Conservation (phyloP, 1,140 invertebrate genomes). For the Drosophila santomea region DNA sequence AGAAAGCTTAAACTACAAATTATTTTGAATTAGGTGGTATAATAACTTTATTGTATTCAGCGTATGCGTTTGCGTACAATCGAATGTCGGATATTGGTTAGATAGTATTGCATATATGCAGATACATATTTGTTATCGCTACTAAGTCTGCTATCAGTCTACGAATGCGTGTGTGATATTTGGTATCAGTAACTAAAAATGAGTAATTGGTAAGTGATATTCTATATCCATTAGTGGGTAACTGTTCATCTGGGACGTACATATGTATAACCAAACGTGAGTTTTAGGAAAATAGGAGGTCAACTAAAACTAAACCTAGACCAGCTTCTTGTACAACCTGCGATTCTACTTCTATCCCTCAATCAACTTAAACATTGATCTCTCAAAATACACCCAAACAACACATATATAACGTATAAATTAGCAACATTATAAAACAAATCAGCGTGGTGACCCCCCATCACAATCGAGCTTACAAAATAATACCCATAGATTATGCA, state of each 20-base stretch:
- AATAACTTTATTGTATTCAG: constrained; percentile 60
- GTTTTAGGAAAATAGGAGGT: background rate
- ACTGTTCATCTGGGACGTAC: background rate
- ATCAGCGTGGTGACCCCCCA: constrained; percentile 26
- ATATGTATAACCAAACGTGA: constrained; percentile 6
- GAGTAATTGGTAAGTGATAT: constrained; percentile 15
- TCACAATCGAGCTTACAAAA: constrained; percentile 56
- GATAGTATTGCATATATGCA: constrained; percentile 39
- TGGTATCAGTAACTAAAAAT: constrained; percentile 8
- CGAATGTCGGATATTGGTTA: constrained; percentile 63
- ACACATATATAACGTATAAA: constrained; percentile 38
- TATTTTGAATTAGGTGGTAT: constrained; percentile 14
- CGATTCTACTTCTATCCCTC: constrained; percentile 30
- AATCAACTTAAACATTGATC: constrained; percentile 5
- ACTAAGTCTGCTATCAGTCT: constrained; percentile 79
- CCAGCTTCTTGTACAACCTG: constrained; percentile 65
- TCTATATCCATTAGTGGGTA: constrained; percentile 5
- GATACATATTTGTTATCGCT: constrained; percentile 29
- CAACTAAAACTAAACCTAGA: constrained; percentile 54
- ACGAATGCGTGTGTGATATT: constrained; percentile 63
- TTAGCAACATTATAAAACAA: constrained; percentile 34
- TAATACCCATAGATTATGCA: constrained; percentile 70
- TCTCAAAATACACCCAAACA: constrained; percentile 14
- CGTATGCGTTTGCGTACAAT: constrained; percentile 61
- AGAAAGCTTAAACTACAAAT: background rate